A percentile compares a stretch with the other conserved stretches of the same genome.
Evolutionary conservation across 2,888 invertebrate species (phyloP).

Genomic region (Calliopum simillimum): DNA sequence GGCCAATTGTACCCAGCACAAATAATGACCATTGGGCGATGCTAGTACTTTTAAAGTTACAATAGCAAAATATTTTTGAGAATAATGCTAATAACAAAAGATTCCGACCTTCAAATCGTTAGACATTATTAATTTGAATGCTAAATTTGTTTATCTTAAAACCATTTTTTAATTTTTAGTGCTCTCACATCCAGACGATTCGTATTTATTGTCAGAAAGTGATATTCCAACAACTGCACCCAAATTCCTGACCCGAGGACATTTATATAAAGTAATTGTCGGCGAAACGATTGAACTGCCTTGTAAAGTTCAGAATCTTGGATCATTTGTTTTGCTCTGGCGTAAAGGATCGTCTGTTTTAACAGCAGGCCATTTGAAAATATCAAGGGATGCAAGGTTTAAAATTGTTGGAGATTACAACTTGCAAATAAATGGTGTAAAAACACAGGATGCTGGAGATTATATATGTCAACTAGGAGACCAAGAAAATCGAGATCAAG

Average conservation of each 20-base stretch:
- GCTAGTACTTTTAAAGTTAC: no score
- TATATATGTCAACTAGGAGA: constrained; percentile 81
- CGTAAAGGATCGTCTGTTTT: constrained; percentile 77
- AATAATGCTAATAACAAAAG: no score
- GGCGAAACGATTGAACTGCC: constrained; percentile 83
- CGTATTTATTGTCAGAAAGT: constrained; percentile 54
- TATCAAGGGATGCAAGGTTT: constrained; percentile 76
- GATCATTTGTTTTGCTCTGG: constrained; percentile 77
- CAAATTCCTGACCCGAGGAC: constrained; percentile 79
- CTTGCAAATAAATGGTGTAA: constrained; percentile 77
- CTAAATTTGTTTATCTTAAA: no score
- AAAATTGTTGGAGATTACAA: constrained; percentile 78
- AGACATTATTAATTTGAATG: no score
- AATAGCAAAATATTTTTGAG: no score
- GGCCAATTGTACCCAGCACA: no score
- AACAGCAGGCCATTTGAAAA: constrained; percentile 78
- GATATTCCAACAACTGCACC: constrained; percentile 70
- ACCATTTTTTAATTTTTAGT: constrained; percentile 6
- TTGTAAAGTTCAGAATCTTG: constrained; percentile 82
- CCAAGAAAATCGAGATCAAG: constrained; percentile 77
- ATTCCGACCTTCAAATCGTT: no score
- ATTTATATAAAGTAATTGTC: constrained; percentile 81
- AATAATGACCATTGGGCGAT: no score
- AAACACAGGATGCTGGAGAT: constrained; percentile 78
- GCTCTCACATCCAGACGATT: constrained; percentile 49